Evolutionary conservation across 2,113 vertebrate species (phyloP), one percentile per base, ranked within the genome.

Genomic region (Sialia sialis): DNA sequence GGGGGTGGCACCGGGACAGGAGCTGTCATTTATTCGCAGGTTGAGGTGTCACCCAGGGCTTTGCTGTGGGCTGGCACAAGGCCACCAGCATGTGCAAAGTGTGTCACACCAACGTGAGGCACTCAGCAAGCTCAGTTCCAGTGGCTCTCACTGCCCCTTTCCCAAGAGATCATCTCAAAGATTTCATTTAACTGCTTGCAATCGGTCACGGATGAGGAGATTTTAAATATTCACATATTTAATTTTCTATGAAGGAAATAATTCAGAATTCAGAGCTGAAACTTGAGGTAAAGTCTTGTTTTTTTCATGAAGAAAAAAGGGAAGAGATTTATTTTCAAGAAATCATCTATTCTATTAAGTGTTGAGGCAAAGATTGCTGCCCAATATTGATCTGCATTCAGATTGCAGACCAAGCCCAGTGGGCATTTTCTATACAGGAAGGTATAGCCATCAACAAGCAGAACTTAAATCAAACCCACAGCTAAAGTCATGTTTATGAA

Each of bases 1-100:
- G 1, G 1, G 1, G 66, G 30, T 62, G 66, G 34, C 58, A 41
- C 30, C 2, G 15, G 20, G 56, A 63, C 64, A 44, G 74, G 60
- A 46, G 1, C 0, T 74, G 52, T 3, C 44, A 4, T 3, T 23
- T 22, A 1, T 12, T 49, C 29, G 6, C 26, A 67, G 68, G 11
- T 3, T 3, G 41, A 49, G 30, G 13, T n/a, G 69, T 41, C 41
- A 18, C 17, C 27, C 16, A 16, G 9, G 16, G 21, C 4, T 27
- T 38, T 66, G 36, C 54, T 76, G 1, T 10, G 84, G 5, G 0
- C 19, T 69, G 84, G 39, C 55, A 60, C 18, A 1, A 49, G 58
- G 51, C 85, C 75, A 23, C 0, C 3, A 56, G 49, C 21, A 23
- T 3, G 67, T 93, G 59, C n/a, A 75, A 23, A 32, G 29, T 10